Evolutionary conservation across 2,113 vertebrate genomes (phyloP).

Genomic region (Eulemur macaco): DNA sequence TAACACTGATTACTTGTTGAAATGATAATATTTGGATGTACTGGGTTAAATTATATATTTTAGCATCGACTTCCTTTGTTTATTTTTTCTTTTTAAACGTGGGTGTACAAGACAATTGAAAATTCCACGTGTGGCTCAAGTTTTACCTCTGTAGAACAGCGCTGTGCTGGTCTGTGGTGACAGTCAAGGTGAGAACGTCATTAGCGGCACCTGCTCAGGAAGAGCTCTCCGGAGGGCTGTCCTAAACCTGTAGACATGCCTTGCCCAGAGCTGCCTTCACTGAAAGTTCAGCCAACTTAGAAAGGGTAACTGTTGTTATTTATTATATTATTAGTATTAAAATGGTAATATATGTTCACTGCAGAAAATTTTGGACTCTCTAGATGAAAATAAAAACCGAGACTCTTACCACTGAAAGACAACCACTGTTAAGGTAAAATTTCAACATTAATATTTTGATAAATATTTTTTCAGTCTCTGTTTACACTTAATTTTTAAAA

Average conservation of each 20-base stretch:
- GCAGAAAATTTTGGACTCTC: background rate
- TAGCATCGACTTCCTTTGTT: background rate
- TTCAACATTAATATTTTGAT: background rate
- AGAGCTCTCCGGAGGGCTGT: background rate
- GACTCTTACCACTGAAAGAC: background rate
- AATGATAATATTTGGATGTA: background rate
- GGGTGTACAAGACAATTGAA: background rate
- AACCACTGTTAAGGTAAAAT: background rate
- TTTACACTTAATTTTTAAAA: too few relatives aligned
- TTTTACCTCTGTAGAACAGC: background rate
- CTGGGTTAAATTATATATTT: background rate
- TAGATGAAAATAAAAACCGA: background rate
- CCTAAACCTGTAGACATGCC: background rate
- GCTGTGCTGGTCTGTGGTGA: too few relatives aligned
- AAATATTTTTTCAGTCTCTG: too few relatives aligned
- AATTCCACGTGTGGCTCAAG: fast-evolving
- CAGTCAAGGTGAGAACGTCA: too few relatives aligned
- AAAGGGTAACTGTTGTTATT: background rate
- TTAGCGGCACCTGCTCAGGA: background rate
- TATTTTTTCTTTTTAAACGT: background rate
- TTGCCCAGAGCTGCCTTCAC: background rate
- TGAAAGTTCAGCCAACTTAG: background rate
- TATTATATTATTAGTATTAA: background rate
- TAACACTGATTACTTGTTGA: background rate
- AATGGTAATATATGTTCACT: background rate